Evolutionary conservation across 2,113 vertebrate species (phyloP).

Genomic region (Dryoscopus gambensis): DNA sequence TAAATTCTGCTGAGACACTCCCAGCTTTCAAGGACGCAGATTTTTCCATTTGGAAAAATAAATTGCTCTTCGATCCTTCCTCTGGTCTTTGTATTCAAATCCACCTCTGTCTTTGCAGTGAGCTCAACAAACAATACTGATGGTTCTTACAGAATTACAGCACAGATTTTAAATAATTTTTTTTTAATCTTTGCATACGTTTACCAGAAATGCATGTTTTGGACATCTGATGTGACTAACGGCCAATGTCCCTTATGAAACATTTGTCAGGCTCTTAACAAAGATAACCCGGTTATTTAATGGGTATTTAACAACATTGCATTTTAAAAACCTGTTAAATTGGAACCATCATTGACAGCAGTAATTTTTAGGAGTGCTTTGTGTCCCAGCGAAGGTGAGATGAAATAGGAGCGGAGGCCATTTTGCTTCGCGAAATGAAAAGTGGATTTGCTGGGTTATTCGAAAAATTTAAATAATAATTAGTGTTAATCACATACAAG

Average conservation of each 20-base stretch:
- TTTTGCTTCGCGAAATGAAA: conserved; percentile 24
- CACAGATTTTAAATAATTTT: not conserved
- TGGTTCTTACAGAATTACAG: not conserved
- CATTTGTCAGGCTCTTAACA: not conserved
- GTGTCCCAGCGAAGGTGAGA: not conserved
- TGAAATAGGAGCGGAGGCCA: conserved; percentile 27
- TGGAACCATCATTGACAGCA: not conserved
- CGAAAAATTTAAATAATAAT: not conserved
- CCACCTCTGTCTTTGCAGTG: not conserved
- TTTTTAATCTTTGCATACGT: not conserved
- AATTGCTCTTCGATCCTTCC: not conserved
- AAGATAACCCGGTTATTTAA: not conserved
- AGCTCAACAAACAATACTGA: not conserved
- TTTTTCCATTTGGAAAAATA: not conserved
- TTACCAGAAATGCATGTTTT: not conserved
- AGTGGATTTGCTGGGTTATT: not conserved
- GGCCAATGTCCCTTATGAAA: not conserved
- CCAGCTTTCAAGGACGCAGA: not conserved
- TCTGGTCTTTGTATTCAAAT: not conserved
- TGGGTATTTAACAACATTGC: not conserved
- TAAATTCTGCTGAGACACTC: conserved; percentile 3
- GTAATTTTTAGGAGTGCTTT: not conserved
- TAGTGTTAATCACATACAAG: not conserved
- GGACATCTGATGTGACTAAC: not conserved
- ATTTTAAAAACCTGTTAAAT: not conserved